Base-by-base conservation (phyloP, 2,888 invertebrate species). In the Drosophila pegasa region DNA sequence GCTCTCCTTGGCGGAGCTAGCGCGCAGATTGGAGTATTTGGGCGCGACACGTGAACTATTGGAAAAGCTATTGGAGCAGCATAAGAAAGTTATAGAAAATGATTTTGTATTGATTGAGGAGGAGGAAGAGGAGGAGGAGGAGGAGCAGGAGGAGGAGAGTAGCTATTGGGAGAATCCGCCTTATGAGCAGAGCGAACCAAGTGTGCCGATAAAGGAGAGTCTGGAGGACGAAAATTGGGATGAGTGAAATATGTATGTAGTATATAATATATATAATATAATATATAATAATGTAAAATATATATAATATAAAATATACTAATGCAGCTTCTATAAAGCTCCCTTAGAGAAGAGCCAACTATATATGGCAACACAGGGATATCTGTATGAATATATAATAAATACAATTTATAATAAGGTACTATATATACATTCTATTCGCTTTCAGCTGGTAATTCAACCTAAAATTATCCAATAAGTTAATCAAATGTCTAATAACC, bases 1-100 rank as follows among this genome's bases (percentile, higher is more conserved):
- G 71, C 61, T 92, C 47, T 81, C 91, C 9, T 51, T 92, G 4
- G 41, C 50, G 1, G 50, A 72, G 10, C 62, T 91, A 2, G 52
- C 83, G 3, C 43, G 74, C 0, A 71, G 69, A 16, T 43, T 67
- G 4, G 47, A 56, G n/a, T 31, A 54, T 20, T 7, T 73, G 12
- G 78, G 70, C 3, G 80, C 64, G 1, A 85, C 80, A 2, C 64
- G 74, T 16, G 60, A 81, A 7, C 45, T 59, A 0, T 3, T 84
- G 5, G 16, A 38, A 6, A 35, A 62, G n/a, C 35, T 87, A 1
- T 48, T 88, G 9, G 2, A 27, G 6, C 12, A 75, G 27, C 64
- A 84, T 40, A 20, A 71, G 0, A 20, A 54, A n/a, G 16, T 33
- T 6, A 38, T 87, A 7, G 48, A 66, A n/a, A 37, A 73, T 16